These are phyloP conservation scores for Laspeyria flexula DNA, from an alignment of 2,888 invertebrate genomes.

Conservation along the genomic window DNA sequence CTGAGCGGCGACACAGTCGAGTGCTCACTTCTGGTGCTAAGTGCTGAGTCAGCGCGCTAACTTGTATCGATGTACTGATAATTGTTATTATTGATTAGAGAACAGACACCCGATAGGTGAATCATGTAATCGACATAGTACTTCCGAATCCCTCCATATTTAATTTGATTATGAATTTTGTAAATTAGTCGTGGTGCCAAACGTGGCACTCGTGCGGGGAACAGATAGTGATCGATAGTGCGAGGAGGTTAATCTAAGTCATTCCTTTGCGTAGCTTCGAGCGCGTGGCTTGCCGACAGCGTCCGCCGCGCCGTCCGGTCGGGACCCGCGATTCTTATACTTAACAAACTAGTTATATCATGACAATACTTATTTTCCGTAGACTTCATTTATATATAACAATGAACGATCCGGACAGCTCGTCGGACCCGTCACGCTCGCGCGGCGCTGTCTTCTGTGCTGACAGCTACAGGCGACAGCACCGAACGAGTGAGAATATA, in stretches of 20 bases:
- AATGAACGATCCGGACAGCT: conserved; percentile 3
- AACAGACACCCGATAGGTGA: conserved; percentile 21
- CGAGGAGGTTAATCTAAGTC: conserved; percentile 65
- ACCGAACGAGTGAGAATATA: no score
- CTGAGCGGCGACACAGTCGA: conserved; percentile 10
- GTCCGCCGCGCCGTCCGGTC: conserved; percentile 24
- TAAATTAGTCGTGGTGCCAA: conserved; percentile 47
- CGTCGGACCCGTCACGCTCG: conserved; percentile 1
- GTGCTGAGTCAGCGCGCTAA: conserved; percentile 54
- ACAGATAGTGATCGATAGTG: conserved; percentile 31
- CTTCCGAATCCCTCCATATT: conserved; percentile 60
- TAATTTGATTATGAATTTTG: conserved; percentile 37
- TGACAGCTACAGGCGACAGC: not conserved
- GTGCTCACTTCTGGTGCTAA: conserved; percentile 71
- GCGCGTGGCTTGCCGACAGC: conserved; percentile 36
- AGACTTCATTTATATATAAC: conserved; percentile 25
- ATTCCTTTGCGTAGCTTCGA: conserved; percentile 66
- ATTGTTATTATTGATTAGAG: conserved; percentile 27
- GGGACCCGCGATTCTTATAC: not conserved
- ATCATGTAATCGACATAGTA: conserved; percentile 41
- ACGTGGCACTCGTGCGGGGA: conserved; percentile 27
- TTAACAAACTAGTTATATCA: conserved; percentile 25
- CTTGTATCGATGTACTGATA: conserved; percentile 26
- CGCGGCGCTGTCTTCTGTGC: not conserved
- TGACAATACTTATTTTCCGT: conserved; percentile 39